These are phyloP conservation scores for Accipiter cooperii DNA, from an alignment of 2,113 vertebrate species.

Conservation along the genomic window DNA sequence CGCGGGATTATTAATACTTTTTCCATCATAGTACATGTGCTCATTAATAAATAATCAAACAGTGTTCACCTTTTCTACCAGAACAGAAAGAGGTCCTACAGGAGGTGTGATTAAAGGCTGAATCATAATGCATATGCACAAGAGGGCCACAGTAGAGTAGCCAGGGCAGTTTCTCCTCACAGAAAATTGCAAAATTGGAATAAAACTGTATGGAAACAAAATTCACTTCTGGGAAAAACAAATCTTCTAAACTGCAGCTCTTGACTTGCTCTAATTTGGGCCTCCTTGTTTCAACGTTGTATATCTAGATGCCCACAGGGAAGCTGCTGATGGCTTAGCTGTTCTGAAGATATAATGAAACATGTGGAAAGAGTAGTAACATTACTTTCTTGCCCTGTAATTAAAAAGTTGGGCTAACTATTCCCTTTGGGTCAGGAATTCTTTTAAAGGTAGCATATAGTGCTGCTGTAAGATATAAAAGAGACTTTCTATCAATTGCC, in stretches of 20 bases:
- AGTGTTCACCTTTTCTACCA: not conserved
- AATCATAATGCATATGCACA: not conserved
- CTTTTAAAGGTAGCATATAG: not conserved
- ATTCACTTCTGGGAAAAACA: not conserved
- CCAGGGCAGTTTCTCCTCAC: not conserved
- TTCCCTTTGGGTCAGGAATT: not conserved
- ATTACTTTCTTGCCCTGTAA: not conserved
- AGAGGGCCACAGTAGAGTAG: not conserved
- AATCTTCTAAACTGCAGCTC: not conserved
- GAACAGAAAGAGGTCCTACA: not conserved
- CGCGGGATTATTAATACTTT: not conserved
- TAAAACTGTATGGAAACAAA: not conserved
- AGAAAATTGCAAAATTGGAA: not conserved
- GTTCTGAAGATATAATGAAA: not conserved
- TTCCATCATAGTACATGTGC: not conserved
- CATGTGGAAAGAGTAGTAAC: not conserved
- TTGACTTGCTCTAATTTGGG: not conserved
- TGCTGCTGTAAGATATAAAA: not conserved
- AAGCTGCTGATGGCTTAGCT: not conserved
- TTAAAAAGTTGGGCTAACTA: not conserved
- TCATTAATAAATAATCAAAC: not conserved
- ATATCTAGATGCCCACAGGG: not conserved
- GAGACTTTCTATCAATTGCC: not conserved
- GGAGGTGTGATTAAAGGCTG: not conserved
- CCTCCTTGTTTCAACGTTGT: not conserved